phyloP scores from a whole-genome alignment of 2,113 vertebrate species.

The Pedionomus torquatus region DNA sequence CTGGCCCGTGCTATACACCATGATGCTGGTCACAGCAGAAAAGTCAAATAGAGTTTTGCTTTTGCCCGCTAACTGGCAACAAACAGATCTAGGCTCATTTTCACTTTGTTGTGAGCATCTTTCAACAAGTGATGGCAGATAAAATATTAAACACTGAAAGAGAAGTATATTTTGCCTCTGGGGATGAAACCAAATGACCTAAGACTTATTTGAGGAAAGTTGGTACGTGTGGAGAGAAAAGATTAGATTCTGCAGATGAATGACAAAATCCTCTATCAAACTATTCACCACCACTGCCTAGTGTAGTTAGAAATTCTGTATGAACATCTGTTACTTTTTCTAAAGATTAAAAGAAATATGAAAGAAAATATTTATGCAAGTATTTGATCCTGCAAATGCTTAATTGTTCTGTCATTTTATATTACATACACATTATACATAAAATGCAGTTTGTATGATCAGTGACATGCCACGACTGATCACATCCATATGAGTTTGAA shows the following conservation, averaged over 20 bases:
- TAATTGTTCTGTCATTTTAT: not conserved
- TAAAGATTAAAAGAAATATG: not conserved
- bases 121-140: not conserved
- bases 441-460: not conserved
- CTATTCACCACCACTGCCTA: not conserved
- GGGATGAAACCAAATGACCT: not conserved
- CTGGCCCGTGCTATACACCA: not conserved
- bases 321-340: not conserved
- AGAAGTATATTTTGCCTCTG: not conserved
- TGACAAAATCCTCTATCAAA: not conserved
- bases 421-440: not conserved
- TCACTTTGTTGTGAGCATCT: not conserved
- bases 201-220: not conserved
- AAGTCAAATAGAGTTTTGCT: not conserved
- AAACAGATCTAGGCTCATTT: not conserved
- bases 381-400: not conserved
- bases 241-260: not conserved
- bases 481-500: rapidly evolving
- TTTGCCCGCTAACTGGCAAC: not conserved
- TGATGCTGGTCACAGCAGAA: not conserved
- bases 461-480: not conserved
- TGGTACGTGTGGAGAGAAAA: not conserved
- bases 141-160: not conserved
- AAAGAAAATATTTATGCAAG: not conserved
- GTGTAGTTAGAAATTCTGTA: not conserved